A percentile compares a stretch with the other conserved stretches of the same genome.
phyloP scores from a whole-genome alignment of 2,888 invertebrate species.

The Megastigmus dorsalis region DNA sequence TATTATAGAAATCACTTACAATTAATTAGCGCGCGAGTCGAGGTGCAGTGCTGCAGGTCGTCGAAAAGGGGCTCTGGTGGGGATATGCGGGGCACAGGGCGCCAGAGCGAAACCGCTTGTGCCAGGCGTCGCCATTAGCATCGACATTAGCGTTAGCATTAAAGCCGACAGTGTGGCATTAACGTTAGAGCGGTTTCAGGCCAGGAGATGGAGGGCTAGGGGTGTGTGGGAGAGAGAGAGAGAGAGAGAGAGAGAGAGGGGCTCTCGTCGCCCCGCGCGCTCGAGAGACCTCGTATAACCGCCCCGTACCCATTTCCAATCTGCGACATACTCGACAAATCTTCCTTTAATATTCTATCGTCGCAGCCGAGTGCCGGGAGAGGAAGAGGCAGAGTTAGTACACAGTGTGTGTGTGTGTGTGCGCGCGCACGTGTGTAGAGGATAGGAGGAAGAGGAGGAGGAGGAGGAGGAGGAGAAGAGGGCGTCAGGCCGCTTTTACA shows the following conservation, averaged over 20 bases:
- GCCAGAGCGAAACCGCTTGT: conserved; percentile 9
- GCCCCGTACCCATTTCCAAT: conserved; percentile 26
- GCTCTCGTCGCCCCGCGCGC: no score
- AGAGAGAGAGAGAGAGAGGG: no score
- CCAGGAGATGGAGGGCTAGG: no score
- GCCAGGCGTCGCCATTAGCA: conserved; percentile 59
- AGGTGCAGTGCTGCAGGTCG: no score
- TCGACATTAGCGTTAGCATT: conserved; percentile 68
- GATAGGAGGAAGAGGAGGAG: no score
- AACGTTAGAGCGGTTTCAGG: conserved; percentile 52
- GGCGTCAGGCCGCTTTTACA: conserved; percentile 20
- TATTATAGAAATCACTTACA: conserved; percentile 32
- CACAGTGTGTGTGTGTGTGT: no score
- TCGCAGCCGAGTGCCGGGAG: background rate
- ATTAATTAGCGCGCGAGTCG: conserved; percentile 34
- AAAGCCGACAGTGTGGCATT: conserved; percentile 57
- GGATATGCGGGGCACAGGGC: no score
- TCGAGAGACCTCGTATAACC: background rate
- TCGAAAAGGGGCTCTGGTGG: no score
- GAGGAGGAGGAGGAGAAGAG: background rate
- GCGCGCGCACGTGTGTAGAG: no score
- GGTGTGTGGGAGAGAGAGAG: no score
- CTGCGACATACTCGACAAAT: conserved; percentile 33
- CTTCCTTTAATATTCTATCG: conserved; percentile 44
- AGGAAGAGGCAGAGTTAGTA: background rate